These are phyloP conservation scores for Alviniconcha marisindica DNA, from an alignment of 1,140 invertebrate species.

Conservation along the genomic window DNA sequence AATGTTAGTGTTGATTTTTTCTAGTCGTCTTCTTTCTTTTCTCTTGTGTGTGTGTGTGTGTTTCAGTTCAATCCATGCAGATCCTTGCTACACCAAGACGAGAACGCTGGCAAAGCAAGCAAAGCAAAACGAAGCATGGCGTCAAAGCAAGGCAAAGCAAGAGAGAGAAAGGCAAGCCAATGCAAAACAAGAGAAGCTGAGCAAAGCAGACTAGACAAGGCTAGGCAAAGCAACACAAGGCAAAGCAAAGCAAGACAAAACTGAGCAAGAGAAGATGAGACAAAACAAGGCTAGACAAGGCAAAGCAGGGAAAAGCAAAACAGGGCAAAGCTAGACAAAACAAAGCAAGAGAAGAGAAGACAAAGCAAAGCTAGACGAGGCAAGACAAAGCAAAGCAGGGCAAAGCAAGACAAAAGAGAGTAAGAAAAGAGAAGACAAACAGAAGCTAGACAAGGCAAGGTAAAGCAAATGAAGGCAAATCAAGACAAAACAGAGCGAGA, in stretches of 20 bases:
- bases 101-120: too few relatives aligned
- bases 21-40: too few relatives aligned
- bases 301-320: background rate
- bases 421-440: background rate
- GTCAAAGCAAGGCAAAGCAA: background rate
- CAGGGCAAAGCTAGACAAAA: background rate
- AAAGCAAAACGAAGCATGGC: background rate
- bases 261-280: background rate
- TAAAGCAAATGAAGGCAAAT: background rate
- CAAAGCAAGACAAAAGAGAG: background rate
- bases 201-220: background rate
- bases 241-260: background rate
- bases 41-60: too few relatives aligned
- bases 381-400: background rate
- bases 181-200: background rate
- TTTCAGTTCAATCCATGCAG: too few relatives aligned
- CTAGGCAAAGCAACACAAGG: background rate
- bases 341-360: background rate
- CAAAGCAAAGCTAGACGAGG: background rate
- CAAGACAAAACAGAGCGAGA: constrained; percentile 4
- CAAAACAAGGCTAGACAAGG: background rate
- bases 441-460: constrained; percentile 1
- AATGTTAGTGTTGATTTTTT: too few relatives aligned
- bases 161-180: background rate
- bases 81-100: too few relatives aligned